Conservation (phyloP, 2,888 invertebrate species). For the Alsophila aescularia region DNA sequence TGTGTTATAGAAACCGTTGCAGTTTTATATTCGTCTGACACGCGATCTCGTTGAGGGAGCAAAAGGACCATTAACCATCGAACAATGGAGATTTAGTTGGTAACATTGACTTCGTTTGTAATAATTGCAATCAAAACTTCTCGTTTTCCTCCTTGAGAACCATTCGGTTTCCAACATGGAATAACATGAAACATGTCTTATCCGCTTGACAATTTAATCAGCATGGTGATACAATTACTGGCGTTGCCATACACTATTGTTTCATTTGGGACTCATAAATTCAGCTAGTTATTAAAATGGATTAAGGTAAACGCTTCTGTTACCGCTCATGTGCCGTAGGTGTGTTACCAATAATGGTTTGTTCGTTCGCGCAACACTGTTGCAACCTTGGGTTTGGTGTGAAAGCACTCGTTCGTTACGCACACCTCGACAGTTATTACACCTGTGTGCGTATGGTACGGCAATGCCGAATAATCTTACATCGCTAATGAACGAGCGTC, state of each 20-base stretch:
- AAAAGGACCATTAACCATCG: conserved; percentile 29
- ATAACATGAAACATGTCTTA: conserved; percentile 19
- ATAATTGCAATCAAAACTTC: conserved; percentile 8
- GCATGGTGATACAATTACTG: conserved; percentile 16
- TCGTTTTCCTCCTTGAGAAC: conserved; percentile 15
- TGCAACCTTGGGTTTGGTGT: conserved; percentile 59
- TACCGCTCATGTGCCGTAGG: conserved; percentile 43
- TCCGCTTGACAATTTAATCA: conserved; percentile 37
- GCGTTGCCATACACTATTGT: conserved; percentile 2
- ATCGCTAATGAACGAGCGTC: conserved; percentile 49
- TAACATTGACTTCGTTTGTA: conserved; percentile 34
- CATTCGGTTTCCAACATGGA: conserved; percentile 10
- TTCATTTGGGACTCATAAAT: conserved; percentile 5
- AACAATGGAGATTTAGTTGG: conserved; percentile 56
- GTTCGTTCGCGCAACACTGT: conserved; percentile 60
- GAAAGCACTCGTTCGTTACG: conserved; percentile 63
- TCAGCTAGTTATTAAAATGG: conserved; percentile 11
- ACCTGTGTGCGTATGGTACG: conserved; percentile 42
- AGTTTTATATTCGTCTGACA: conserved; percentile 42
- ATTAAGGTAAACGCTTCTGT: conserved; percentile 21
- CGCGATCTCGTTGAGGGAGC: conserved; percentile 49
- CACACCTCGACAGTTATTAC: conserved; percentile 31
- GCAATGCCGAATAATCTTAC: conserved; percentile 53
- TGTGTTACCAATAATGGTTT: conserved; percentile 59
- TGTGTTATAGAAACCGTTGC: not conserved